A percentile compares a stretch with the other conserved stretches of the same genome.
Conservation (phyloP, 2,113 vertebrate genomes). For the Euleptes europaea region DNA sequence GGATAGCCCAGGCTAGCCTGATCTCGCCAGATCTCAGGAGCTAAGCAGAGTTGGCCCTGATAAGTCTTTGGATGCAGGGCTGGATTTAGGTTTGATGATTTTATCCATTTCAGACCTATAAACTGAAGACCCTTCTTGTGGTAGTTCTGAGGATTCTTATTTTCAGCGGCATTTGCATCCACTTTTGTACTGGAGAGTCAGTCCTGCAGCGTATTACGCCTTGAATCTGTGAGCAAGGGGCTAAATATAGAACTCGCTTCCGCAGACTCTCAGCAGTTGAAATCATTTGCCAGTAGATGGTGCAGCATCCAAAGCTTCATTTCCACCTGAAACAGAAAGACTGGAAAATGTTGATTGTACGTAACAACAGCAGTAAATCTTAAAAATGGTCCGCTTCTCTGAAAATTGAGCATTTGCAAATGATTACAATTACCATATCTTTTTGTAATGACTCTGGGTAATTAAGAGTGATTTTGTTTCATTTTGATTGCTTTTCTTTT, state of each 20-base stretch:
- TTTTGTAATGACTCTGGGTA: not conserved
- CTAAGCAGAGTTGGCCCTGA: too few species aligned
- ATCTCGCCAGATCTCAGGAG: too few species aligned
- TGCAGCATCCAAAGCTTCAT: constrained; percentile 72
- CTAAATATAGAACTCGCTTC: not conserved
- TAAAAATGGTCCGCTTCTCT: not conserved
- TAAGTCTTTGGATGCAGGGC: too few species aligned
- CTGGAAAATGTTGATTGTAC: not conserved
- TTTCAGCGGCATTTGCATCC: not conserved
- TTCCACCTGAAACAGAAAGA: not conserved
- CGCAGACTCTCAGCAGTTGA: constrained; percentile 60
- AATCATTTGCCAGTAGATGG: constrained; percentile 76
- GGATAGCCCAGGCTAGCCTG: too few species aligned
- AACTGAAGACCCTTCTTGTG: not conserved
- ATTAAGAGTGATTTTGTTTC: not conserved
- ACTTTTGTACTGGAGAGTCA: not conserved
- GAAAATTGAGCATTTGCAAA: not conserved
- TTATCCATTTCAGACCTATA: not conserved
- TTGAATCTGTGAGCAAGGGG: not conserved
- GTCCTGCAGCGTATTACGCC: not conserved
- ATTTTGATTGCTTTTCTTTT: constrained; percentile 20
- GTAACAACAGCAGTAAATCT: not conserved
- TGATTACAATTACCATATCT: not conserved
- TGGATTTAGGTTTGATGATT: too few species aligned
- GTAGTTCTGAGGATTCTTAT: not conserved